These are phyloP conservation scores for Pseudorasbora parva DNA, from an alignment of 2,113 vertebrate genomes.

Conservation along the genomic window DNA sequence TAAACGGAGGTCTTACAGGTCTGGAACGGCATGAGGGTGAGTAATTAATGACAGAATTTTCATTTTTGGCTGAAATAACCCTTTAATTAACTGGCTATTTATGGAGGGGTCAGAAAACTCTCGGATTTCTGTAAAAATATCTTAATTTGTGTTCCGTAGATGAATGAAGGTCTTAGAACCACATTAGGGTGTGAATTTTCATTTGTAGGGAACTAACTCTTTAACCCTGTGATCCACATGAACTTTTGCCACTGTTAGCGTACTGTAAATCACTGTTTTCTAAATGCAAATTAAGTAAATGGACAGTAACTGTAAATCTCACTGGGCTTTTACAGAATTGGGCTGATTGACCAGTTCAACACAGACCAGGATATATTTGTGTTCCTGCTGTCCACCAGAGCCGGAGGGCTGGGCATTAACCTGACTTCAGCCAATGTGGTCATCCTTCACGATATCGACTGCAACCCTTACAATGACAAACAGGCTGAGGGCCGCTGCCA, in stretches of 20 bases:
- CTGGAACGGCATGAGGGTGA: too few species aligned
- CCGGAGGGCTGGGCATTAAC: slow-evolving; percentile 92
- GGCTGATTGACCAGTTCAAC: slow-evolving; percentile 60
- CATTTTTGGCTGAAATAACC: too few species aligned
- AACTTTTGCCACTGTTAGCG: background rate
- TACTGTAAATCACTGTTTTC: slow-evolving; percentile 13
- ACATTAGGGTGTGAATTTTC: too few species aligned
- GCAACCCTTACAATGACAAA: slow-evolving; percentile 93
- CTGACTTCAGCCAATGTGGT: slow-evolving; percentile 95
- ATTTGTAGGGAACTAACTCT: too few species aligned
- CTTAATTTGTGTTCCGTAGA: too few species aligned
- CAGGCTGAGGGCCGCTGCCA: slow-evolving; percentile 86
- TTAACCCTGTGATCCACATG: background rate
- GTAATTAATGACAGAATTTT: too few species aligned
- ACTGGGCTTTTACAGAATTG: slow-evolving; percentile 47
- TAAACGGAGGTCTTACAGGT: too few species aligned
- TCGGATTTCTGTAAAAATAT: too few species aligned
- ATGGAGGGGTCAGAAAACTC: too few species aligned
- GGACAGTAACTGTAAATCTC: slow-evolving; percentile 11
- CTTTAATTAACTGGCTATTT: too few species aligned
- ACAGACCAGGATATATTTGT: slow-evolving; percentile 78
- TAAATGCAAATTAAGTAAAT: slow-evolving; percentile 24
- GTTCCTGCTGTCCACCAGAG: slow-evolving; percentile 93
- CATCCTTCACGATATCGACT: slow-evolving; percentile 96
- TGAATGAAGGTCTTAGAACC: too few species aligned